A percentile compares a stretch with the other conserved stretches of the same genome.
These are phyloP conservation scores for Pantherophis vulpinus DNA, from an alignment of 2,797 vertebrate species.

Conservation along the genomic window DNA sequence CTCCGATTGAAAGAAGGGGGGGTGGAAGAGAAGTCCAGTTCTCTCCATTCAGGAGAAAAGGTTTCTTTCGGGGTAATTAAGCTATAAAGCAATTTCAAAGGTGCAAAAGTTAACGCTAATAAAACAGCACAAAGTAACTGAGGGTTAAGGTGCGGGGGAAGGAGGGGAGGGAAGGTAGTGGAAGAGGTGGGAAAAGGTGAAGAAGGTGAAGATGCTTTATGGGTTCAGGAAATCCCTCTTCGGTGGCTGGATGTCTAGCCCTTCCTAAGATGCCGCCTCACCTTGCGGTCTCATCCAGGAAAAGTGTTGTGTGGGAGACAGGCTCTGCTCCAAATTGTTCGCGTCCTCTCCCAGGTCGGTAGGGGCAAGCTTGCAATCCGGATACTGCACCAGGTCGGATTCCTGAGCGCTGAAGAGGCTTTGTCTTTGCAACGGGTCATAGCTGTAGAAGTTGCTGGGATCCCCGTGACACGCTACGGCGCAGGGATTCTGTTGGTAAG, in stretches of 20 bases:
- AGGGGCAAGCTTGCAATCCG: conserved; percentile 92
- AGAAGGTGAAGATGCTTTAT: conserved; percentile 66
- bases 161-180: conserved; percentile 19
- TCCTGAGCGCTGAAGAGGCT: conserved; percentile 93
- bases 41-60: conserved; percentile 76
- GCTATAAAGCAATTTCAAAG: conserved; percentile 92
- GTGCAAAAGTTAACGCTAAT: conserved; percentile 86
- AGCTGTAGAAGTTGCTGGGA: conserved; percentile 95
- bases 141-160: conserved; percentile 34
- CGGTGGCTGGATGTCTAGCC: conserved; percentile 7
- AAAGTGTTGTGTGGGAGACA: conserved; percentile 96
- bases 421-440: conserved; percentile 94
- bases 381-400: conserved; percentile 92
- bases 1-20: conserved; percentile 70
- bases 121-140: conserved; percentile 82
- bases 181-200: conserved; percentile 43
- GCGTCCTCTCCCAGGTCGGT: conserved; percentile 87
- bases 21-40: conserved; percentile 55
- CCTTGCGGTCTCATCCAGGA: conserved; percentile 99
- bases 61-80: conserved; percentile 84
- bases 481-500: conserved; percentile 97
- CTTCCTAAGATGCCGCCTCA: conserved; percentile 74
- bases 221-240: conserved; percentile 72
- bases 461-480: conserved; percentile 96
- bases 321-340: conserved; percentile 93